These are phyloP conservation scores for Coleophora flavipennella DNA, from an alignment of 2,888 invertebrate species.

Conservation along the genomic window DNA sequence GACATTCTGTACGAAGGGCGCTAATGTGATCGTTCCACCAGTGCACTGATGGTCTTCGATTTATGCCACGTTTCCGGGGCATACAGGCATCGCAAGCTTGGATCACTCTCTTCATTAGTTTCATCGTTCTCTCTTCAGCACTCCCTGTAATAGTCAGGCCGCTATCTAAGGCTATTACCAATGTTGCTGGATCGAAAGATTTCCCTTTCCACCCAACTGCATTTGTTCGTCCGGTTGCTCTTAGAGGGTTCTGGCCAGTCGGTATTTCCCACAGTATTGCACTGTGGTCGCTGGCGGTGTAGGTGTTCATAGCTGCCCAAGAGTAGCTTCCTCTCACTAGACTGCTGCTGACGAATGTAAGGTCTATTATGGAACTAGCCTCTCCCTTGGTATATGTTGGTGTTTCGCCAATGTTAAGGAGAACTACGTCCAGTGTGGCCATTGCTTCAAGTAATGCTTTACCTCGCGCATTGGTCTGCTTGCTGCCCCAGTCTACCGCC, in stretches of 20 bases:
- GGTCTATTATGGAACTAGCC: not conserved
- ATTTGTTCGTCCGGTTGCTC: not conserved
- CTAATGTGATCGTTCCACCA: too few relatives aligned
- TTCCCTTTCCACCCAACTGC: not conserved
- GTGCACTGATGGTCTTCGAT: not conserved
- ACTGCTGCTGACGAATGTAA: not conserved
- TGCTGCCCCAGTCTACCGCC: too few relatives aligned
- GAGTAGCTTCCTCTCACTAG: not conserved
- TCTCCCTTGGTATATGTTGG: not conserved
- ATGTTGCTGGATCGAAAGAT: not conserved
- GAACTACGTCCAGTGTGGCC: not conserved
- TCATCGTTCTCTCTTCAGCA: not conserved
- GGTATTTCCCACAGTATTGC: not conserved
- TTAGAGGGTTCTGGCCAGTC: not conserved
- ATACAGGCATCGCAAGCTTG: not conserved
- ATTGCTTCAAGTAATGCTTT: not conserved
- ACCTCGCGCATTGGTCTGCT: not conserved
- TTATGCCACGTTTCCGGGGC: not conserved
- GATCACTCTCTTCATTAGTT: too few relatives aligned
- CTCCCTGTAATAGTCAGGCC: not conserved
- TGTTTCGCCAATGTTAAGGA: not conserved
- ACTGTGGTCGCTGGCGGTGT: not conserved
- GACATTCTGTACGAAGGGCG: not conserved
- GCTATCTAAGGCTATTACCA: not conserved
- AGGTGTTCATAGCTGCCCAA: not conserved